phyloP scores from a whole-genome alignment of 2,797 vertebrate genomes.

The Malacoctenus gilli region DNA sequence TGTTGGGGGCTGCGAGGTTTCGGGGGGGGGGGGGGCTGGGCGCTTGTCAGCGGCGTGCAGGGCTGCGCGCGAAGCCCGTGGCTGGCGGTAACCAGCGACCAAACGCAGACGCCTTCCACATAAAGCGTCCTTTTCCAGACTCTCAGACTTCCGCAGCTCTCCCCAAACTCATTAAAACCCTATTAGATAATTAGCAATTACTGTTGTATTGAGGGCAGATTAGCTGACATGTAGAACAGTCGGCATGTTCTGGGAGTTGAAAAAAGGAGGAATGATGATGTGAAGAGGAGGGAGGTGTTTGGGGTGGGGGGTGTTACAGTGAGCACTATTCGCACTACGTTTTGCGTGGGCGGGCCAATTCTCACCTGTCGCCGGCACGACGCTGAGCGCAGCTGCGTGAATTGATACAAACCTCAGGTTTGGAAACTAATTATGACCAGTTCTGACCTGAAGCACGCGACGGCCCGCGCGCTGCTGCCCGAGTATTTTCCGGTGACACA shows the following conservation, averaged over 20 bases:
- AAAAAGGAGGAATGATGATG: conserved; percentile 54
- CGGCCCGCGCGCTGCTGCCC: conserved; percentile 24
- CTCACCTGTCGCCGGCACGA: conserved; percentile 44
- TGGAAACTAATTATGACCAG: conserved; percentile 42
- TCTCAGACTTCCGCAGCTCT: conserved; percentile 55
- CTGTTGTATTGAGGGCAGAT: conserved; percentile 81
- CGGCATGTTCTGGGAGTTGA: conserved; percentile 71
- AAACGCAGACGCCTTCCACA: conserved; percentile 36
- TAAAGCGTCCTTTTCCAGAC: conserved; percentile 32
- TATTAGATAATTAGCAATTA: conserved; percentile 83
- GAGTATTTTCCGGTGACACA: conserved; percentile 21
- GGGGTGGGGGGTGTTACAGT: conserved; percentile 18
- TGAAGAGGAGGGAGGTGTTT: conserved; percentile 25
- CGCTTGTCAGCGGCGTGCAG: conserved; percentile 32
- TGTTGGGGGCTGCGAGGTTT: conserved; percentile 38
- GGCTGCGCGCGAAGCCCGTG: conserved; percentile 25
- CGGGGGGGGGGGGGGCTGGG: not conserved
- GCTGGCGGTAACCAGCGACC: conserved; percentile 31
- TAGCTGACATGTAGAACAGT: conserved; percentile 81
- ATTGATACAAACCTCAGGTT: conserved; percentile 52
- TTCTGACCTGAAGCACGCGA: conserved; percentile 30
- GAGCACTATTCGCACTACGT: too few relatives aligned
- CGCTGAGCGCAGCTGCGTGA: conserved; percentile 50
- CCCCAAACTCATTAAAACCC: conserved; percentile 83
- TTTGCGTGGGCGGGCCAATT: too few relatives aligned